A percentile compares a stretch with the other conserved stretches of the same genome.
These are phyloP conservation scores for Lophius americanus DNA, from an alignment of 2,797 vertebrate species.

Conservation along the genomic window DNA sequence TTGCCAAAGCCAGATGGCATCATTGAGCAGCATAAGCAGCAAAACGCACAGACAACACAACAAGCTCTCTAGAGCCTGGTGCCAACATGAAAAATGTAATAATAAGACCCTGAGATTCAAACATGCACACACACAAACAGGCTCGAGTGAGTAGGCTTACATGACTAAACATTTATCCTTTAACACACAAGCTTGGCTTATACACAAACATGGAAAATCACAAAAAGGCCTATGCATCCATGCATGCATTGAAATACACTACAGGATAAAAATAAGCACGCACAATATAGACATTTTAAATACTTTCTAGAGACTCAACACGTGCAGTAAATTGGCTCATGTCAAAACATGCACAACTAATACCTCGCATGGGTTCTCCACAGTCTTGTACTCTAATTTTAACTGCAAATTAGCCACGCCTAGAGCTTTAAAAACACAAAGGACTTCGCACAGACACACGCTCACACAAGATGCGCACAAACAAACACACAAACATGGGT, in stretches of 20 bases:
- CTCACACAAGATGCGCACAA: slow-evolving; percentile 11
- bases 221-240: slow-evolving; percentile 42
- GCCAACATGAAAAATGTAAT: slow-evolving; percentile 21
- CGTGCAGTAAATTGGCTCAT: slow-evolving; percentile 60
- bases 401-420: slow-evolving; percentile 36
- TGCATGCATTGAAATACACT: slow-evolving; percentile 39
- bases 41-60: slow-evolving; percentile 21
- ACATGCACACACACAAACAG: slow-evolving; percentile 13
- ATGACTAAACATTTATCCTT: slow-evolving; percentile 31
- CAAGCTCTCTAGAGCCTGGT: slow-evolving; percentile 26
- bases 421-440: slow-evolving; percentile 43
- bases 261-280: slow-evolving; percentile 6
- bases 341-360: slow-evolving; percentile 49
- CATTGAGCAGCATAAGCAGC: slow-evolving; percentile 70
- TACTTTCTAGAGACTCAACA: slow-evolving; percentile 54
- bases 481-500: slow-evolving; percentile 27
- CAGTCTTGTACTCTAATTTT: slow-evolving; percentile 33
- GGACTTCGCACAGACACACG: background rate
- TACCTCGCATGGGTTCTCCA: slow-evolving; percentile 35
- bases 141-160: slow-evolving; percentile 29
- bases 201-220: slow-evolving; percentile 14
- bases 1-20: slow-evolving; percentile 79
- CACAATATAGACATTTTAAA: slow-evolving; percentile 56
- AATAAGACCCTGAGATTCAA: slow-evolving; percentile 18
- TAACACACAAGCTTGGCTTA: slow-evolving; percentile 21